Conservation (phyloP, 2,797 vertebrate species). For the Bryconaethiops microstoma region DNA sequence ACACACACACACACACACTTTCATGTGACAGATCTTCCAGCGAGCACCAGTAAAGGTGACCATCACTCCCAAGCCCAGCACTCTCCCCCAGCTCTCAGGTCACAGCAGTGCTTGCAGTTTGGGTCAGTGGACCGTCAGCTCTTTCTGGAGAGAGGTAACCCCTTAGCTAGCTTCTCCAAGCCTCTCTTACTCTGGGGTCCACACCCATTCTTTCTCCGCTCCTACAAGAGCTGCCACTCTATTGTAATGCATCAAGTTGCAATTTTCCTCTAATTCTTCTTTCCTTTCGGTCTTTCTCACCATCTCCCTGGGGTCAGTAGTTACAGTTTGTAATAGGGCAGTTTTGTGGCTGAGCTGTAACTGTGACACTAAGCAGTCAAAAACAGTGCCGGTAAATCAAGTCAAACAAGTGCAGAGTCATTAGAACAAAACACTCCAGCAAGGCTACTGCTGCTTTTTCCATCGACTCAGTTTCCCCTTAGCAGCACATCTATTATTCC, state of each 20-base stretch:
- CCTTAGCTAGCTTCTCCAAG: slow-evolving; percentile 46
- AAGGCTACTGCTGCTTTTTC: not conserved
- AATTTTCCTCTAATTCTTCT: not conserved
- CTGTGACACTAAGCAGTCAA: not conserved
- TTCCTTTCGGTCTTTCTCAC: not conserved
- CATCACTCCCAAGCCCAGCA: slow-evolving; percentile 59
- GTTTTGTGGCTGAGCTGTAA: not conserved
- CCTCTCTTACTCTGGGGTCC: slow-evolving; percentile 28
- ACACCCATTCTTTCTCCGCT: slow-evolving; percentile 23
- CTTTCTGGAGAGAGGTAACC: slow-evolving; percentile 88
- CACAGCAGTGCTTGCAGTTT: slow-evolving; percentile 52
- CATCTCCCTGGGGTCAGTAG: not conserved
- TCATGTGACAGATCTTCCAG: slow-evolving; percentile 74
- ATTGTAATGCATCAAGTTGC: not conserved
- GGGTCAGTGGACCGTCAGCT: slow-evolving; percentile 63
- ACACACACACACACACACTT: slow-evolving; percentile 45
- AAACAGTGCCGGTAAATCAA: slow-evolving; percentile 16
- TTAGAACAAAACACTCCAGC: not conserved
- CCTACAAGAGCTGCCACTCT: not conserved
- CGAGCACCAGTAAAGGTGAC: slow-evolving; percentile 68
- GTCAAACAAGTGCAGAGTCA: slow-evolving; percentile 36
- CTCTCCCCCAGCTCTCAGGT: slow-evolving; percentile 53
- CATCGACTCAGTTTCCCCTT: not conserved
- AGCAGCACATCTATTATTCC: not conserved
- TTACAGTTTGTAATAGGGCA: not conserved